phyloP scores from a whole-genome alignment of 2,888 invertebrate genomes.

The Zaprionus lineosus region DNA sequence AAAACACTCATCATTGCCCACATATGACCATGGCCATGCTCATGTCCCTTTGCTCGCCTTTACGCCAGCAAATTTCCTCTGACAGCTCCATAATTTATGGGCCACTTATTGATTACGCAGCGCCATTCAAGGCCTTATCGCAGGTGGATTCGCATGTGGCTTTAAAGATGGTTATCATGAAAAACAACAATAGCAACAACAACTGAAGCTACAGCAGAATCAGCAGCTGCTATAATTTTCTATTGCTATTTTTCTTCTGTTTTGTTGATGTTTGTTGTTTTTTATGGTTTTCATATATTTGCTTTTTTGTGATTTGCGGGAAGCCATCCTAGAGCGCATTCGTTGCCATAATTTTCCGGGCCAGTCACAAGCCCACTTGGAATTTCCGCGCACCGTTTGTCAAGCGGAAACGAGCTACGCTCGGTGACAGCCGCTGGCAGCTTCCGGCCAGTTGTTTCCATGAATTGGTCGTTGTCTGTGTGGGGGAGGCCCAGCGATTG shows the following conservation, averaged over 20 bases:
- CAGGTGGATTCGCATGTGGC: constrained; percentile 19
- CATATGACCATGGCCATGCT: constrained; percentile 41
- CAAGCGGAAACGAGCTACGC: constrained; percentile 65
- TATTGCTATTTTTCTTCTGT: constrained; percentile 20
- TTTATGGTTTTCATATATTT: too few species aligned
- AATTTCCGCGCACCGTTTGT: constrained; percentile 41
- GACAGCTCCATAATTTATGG: constrained; percentile 75
- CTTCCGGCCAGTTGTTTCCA: constrained; percentile 60
- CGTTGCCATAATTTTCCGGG: constrained; percentile 31
- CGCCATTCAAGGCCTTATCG: constrained; percentile 2
- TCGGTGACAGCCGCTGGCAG: constrained; percentile 38
- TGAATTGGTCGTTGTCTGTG: too few species aligned
- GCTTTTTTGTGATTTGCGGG: too few species aligned
- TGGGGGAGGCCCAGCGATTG: too few species aligned
- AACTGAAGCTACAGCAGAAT: too few species aligned
- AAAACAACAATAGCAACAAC: too few species aligned
- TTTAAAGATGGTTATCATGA: constrained; percentile 49
- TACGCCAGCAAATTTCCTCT: constrained; percentile 46
- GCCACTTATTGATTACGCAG: constrained; percentile 69
- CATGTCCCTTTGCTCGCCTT: constrained; percentile 41
- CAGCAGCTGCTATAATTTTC: too few species aligned
- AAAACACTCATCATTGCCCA: constrained; percentile 50
- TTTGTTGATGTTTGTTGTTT: too few species aligned
- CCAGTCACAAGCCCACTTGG: constrained; percentile 1
- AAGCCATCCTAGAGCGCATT: constrained; percentile 7